phyloP scores from a whole-genome alignment of 2,113 vertebrate genomes.

The Salvator merianae region DNA sequence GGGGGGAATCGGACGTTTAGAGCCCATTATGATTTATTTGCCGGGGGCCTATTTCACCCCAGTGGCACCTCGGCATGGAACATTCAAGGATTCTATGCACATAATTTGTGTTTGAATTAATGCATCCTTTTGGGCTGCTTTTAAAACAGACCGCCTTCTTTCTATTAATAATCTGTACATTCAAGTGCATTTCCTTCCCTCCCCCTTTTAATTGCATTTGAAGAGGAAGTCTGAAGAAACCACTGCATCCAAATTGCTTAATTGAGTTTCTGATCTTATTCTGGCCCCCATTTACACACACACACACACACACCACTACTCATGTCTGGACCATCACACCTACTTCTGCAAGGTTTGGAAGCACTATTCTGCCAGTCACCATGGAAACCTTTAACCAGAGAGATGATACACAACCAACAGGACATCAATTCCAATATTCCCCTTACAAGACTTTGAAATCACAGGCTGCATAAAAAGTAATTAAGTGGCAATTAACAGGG shows the following conservation, averaged over 20 bases:
- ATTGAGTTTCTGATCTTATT: background rate
- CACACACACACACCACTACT: too few relatives aligned
- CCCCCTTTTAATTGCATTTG: background rate
- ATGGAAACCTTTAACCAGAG: constrained; percentile 21
- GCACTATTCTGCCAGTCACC: background rate
- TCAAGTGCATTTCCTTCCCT: background rate
- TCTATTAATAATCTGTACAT: background rate
- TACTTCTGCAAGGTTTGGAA: constrained; percentile 9
- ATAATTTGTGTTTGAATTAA: too few relatives aligned
- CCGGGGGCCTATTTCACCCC: too few relatives aligned
- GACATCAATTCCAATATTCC: constrained; percentile 22
- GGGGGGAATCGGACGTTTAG: too few relatives aligned
- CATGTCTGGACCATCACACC: background rate
- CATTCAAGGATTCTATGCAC: too few relatives aligned
- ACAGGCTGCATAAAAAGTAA: constrained; percentile 10
- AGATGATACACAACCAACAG: constrained; percentile 13
- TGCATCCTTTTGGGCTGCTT: background rate
- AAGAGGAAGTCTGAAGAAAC: background rate
- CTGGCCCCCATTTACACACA: background rate
- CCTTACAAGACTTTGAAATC: constrained; percentile 19
- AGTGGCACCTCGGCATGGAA: too few relatives aligned
- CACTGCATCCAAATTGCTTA: too few relatives aligned
- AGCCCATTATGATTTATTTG: too few relatives aligned
- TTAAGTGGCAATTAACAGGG: constrained; percentile 25
- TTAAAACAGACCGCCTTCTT: background rate